Evolutionary conservation across 2,113 vertebrate genomes (phyloP), one percentile per base, ranked within the genome.

Genomic region (Benitochromis conjunctus): DNA sequence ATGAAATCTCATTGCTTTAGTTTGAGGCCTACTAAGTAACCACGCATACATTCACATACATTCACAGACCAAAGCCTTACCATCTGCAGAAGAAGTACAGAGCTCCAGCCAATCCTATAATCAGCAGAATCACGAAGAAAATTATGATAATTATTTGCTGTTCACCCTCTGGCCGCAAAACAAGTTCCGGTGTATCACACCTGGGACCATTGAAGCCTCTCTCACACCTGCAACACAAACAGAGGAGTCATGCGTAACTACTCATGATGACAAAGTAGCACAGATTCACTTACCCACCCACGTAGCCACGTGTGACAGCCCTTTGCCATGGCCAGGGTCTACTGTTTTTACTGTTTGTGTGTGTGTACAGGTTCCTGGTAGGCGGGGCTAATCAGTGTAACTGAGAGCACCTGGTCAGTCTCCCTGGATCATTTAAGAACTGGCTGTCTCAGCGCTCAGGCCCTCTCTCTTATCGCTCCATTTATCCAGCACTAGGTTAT

Each of bases 31-130:
- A 19, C 26, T 31, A 31, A 76, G 6, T 76, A 9, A 76, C 16
- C 26, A 79, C 74, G 58, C 14, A 48, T 2, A 6, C 9, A 57
- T 11, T 29, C 2, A 18, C 36, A 56, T 3, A 8, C 14, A 58
- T 36, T 31, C 1, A 19, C 29, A 56, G 21, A 10, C 19, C 29
- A 3, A 55, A 41, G 18, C n/a, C 83, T 88, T 81, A 94, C 93
- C 94, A 94, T 92, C 91, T 94, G 82, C 60, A 94, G 86, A 29
- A 94, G 79, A 95, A 86, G 90, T 94, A 95, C 4, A 94, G 76
- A 2, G 43, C 54, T 86, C 92, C 94, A 1, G 83, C 54, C 77
- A 94, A 77, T 76, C 93, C 94, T 7, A 91, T 16, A 12, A 91
- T 56, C 84, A 95, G 84, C 90, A 95, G 83, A 53, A 4, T 19